Evolutionary conservation across 2,797 vertebrate genomes (phyloP), one percentile per base, ranked within the genome.

Genomic region (Hydrolagus colliei): DNA sequence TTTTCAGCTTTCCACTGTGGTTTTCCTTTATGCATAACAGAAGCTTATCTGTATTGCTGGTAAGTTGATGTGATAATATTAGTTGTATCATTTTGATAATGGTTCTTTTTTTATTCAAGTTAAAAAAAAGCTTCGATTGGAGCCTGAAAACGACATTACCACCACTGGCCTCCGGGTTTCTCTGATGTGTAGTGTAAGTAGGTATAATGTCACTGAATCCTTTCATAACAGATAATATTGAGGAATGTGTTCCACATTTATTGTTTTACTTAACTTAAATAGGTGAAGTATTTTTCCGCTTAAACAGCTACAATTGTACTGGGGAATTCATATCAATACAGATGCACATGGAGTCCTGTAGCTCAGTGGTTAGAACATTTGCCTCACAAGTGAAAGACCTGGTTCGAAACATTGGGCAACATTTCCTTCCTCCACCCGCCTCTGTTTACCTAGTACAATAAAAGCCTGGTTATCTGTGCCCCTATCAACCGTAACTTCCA

Each of bases 91-190:
- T 52, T 16, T 27, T 77, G 65, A 14, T 86, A 85, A 86, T 2
- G 32, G 14, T 73, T 5, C 65, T 12, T 86, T 35, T 86, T 59
- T 72, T 72, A 22, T 41, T 27, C 87, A 91, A 99, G 98, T 99
- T 86, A 97, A 97, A 89, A 98, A 99, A 91, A 99, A 99, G 92
- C 91, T 99, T 84, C 97, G 97, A 20, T 95, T 98, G 89, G 98
- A 99, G 88, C 98, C 98, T 0, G 98, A 99, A 91, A 99, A 97
- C 4, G 98, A 99, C 92, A 98, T 99, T 0, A 97, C 98, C 8
- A 99, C 98, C 88, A 99, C 98, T 0, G 98, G 98, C 0, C 96
- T 99, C 78, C 91, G 98, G 12, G 98, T 99, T 22, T 99, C 98
- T 80, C 96, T 99, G n/a, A 98, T 99, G 90, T 99, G 98, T 89